phyloP scores from a whole-genome alignment of 2,888 invertebrate species.

The Tryphoninae sp. region DNA sequence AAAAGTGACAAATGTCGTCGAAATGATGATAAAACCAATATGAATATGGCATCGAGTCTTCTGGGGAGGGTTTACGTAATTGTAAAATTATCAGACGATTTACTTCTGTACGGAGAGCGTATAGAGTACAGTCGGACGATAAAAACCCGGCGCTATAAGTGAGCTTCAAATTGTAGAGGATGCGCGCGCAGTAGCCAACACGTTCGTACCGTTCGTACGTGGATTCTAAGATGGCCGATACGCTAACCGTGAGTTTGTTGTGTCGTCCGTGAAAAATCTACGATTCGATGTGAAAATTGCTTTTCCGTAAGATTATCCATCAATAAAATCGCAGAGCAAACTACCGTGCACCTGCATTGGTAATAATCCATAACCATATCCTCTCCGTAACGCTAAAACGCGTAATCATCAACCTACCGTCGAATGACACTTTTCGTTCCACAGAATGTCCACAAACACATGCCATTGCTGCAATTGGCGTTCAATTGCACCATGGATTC shows the following conservation, averaged over 20 bases:
- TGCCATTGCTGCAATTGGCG: background rate
- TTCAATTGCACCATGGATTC: slow-evolving; percentile 5
- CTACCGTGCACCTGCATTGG: background rate
- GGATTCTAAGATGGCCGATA: background rate
- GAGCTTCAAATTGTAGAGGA: background rate
- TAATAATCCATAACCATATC: background rate
- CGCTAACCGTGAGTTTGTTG: background rate
- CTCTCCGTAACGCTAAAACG: background rate
- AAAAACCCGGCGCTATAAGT: background rate
- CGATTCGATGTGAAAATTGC: background rate
- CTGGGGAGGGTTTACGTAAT: background rate
- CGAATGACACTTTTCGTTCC: background rate
- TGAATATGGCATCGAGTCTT: background rate
- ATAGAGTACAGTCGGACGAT: background rate
- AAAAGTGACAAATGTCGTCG: background rate
- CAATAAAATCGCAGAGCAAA: background rate
- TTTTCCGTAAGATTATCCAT: background rate
- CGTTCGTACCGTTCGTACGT: background rate
- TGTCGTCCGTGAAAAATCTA: background rate
- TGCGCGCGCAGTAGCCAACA: background rate
- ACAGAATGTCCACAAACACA: background rate
- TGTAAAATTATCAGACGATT: background rate
- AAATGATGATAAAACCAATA: background rate
- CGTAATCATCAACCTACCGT: background rate
- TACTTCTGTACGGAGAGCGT: background rate